Percentiles rank a stretch among this genome's conserved stretches.
These are phyloP conservation scores for Bufo bufo DNA, from an alignment of 2,113 vertebrate genomes.

Conservation along the genomic window DNA sequence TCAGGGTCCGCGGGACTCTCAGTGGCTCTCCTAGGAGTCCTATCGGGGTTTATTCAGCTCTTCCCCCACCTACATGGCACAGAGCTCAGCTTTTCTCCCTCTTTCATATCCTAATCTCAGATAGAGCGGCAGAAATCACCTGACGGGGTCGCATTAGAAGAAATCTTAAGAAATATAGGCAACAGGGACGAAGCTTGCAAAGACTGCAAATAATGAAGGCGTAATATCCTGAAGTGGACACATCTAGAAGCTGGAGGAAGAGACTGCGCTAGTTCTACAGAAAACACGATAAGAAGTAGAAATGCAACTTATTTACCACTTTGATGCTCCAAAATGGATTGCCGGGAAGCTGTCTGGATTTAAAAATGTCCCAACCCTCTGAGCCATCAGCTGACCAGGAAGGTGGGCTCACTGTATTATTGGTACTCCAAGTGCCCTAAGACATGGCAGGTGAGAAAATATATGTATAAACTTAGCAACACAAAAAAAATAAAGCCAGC, in stretches of 20 bases:
- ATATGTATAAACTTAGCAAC: slow-evolving; percentile 89
- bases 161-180: neutral
- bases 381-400: slow-evolving; percentile 92
- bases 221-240: neutral
- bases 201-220: neutral
- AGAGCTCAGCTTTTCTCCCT: too few relatives aligned
- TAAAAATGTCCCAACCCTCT: slow-evolving; percentile 90
- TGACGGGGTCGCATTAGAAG: too few relatives aligned
- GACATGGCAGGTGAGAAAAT: slow-evolving; percentile 84
- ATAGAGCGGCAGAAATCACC: too few relatives aligned
- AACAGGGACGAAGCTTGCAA: neutral
- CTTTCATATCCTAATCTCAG: too few relatives aligned
- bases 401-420: slow-evolving; percentile 90
- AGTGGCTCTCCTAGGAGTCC: too few relatives aligned
- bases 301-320: slow-evolving; percentile 95
- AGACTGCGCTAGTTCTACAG: neutral
- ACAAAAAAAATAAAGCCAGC: slow-evolving; percentile 84
- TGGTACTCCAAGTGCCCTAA: slow-evolving; percentile 93
- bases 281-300: slow-evolving; percentile 68
- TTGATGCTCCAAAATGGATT: slow-evolving; percentile 92
- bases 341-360: slow-evolving; percentile 84
- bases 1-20: too few relatives aligned
- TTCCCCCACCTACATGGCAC: too few relatives aligned
- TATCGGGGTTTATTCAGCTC: too few relatives aligned
- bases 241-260: slow-evolving; percentile 16